Evolutionary conservation across 2,888 invertebrate genomes (phyloP).

Genomic region (Pollenia amentaria): DNA sequence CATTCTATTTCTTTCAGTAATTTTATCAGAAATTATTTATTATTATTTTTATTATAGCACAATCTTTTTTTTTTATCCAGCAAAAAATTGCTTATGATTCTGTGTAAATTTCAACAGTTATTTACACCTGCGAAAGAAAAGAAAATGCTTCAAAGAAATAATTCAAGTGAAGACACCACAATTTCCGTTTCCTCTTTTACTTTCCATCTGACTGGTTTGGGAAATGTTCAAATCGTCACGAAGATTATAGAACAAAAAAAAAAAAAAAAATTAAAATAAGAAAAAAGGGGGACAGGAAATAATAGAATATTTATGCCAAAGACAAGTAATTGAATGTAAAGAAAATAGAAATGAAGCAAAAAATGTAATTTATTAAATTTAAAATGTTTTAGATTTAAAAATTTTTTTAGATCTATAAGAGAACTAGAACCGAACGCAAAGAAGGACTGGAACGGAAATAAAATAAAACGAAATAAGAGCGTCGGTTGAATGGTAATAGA

Average conservation of each 20-base stretch:
- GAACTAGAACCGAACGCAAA: too few relatives aligned
- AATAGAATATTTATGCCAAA: too few relatives aligned
- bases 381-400: too few relatives aligned
- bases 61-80: conserved; percentile 8
- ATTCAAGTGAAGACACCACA: conserved; percentile 42
- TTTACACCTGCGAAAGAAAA: conserved; percentile 21
- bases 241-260: neutral
- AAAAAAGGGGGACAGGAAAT: too few relatives aligned
- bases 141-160: neutral
- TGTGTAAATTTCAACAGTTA: neutral
- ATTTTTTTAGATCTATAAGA: too few relatives aligned
- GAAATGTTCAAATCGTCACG: conserved; percentile 17
- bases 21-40: conserved; percentile 9
- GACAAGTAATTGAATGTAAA: too few relatives aligned
- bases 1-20: neutral
- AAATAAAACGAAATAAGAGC: too few relatives aligned
- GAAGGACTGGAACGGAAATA: too few relatives aligned
- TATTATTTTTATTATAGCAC: conserved; percentile 7
- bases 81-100: neutral
- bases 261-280: too few relatives aligned
- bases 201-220: conserved; percentile 31
- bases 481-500: too few relatives aligned
- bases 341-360: too few relatives aligned
- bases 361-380: too few relatives aligned
- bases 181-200: conserved; percentile 56